Base-by-base conservation (phyloP, 2,797 vertebrate genomes). In the Leontopithecus rosalia region DNA sequence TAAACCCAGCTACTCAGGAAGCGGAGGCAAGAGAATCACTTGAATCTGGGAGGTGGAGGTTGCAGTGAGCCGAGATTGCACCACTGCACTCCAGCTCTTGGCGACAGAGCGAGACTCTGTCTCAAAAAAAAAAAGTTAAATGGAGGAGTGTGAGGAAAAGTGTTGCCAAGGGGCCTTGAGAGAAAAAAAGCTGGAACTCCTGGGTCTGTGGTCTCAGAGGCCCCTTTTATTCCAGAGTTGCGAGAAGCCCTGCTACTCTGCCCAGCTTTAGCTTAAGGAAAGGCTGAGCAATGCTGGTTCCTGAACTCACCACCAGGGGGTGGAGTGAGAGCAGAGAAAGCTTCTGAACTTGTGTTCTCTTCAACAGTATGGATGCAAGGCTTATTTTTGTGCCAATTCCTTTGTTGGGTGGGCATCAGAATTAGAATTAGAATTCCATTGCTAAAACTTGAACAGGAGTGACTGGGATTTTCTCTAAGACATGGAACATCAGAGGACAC, bases 221-320 rank as follows among this genome's bases (percentile, higher is more conserved):
- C 12, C 41, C 8, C 28, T 4, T 80, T 33, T 73, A 75, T n/a
- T 33, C 41, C 14, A 58, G 67, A 93, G n/a, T 41, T 61, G 41
- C 88, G 70, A 96, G 94, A 76, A 55, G 9, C 61, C 57, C 48
- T 81, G 39, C 11, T 50, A 7, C 39, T 79, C 26, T 30, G 1
- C 85, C 33, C 14, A 58, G 28, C 46, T 9, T 7, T 46, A 73
- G 52, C 4, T 76, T n/a, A 26, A 58, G 43, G 43, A 26, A 82
- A 30, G 24, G 28, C 86, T 43, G 55, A 94, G n/a, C 88, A 91
- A 61, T 75, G 41, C 48, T 86, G 36, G 36, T 77, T 95, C 58
- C 84, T 90, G 9, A 76, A 64, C 67, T 93, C 39, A 86, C 97
- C 97, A 97, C 95, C 82, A 98, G 97, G 57, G 97, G 97, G 97